Evolutionary conservation across 2,797 vertebrate genomes (phyloP), one percentile per base, ranked within the genome.

Genomic region (Paguma larvata): DNA sequence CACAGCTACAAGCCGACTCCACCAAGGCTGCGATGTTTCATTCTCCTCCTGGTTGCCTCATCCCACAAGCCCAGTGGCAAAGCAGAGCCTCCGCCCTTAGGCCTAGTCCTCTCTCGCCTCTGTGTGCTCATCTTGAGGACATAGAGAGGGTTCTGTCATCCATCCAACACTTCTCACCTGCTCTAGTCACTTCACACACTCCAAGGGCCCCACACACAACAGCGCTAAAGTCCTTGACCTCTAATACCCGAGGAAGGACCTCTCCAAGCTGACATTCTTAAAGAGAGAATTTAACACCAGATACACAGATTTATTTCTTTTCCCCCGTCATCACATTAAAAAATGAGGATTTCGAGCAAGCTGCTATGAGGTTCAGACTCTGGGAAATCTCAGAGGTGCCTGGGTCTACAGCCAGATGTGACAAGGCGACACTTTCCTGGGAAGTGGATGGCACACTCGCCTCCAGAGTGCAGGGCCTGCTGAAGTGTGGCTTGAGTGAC

Each of bases 401-500:
- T 0, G 2, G 18, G n/a, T 18, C 89, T 62, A 19, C 14, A 77
- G 21, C 30, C 53, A 65, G 34, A 30, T 27, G 32, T 59, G 78
- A 70, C 5, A 44, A 30, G 41, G n/a, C 53, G 15, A 72, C 82
- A 23, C 23, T 63, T 62, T 30, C 72, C 78, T 16, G 34, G n/a
- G 46, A 95, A 62, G 27, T 65, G n/a, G 67, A 30, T 78, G 75
- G 41, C 41, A 73, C 3, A 2, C 65, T 14, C 46, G 44, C 44
- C 12, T 78, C 30, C 12, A 0, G 32, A 25, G 75, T 27, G 4
- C 16, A 34, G 41, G 68, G 21, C 25, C 38, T 89, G 73, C 5
- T 88, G 48, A 91, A 68, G 67, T 56, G 32, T 84, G 68, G 56
- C 73, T 91, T 95, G 91, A 96, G 38, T 90, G 94, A 92, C 88